Conservation (phyloP, 2,888 invertebrate species). For the Neocrepidodera transversa region DNA sequence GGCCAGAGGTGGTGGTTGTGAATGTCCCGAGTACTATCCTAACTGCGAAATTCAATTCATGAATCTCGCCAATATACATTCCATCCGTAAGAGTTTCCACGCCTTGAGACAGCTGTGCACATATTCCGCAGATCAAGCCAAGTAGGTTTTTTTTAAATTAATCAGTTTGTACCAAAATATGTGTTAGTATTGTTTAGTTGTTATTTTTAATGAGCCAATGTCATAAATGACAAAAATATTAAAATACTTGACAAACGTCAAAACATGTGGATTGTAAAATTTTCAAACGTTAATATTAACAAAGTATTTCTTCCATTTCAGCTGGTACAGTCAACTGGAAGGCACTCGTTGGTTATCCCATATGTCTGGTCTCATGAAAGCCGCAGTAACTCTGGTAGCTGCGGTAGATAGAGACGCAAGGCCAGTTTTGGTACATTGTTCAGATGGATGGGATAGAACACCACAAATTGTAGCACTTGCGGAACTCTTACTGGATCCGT, state of each 20-base stretch:
- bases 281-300: no score
- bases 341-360: slow-evolving; percentile 92
- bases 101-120: slow-evolving; percentile 81
- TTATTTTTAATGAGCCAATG: no score
- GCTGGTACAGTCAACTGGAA: slow-evolving; percentile 89
- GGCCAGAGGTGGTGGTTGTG: slow-evolving; percentile 96
- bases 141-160: slow-evolving; percentile 63
- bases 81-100: slow-evolving; percentile 91
- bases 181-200: background rate
- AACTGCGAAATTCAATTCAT: slow-evolving; percentile 96
- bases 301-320: slow-evolving; percentile 63
- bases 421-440: slow-evolving; percentile 96
- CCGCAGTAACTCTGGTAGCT: slow-evolving; percentile 80
- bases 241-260: no score
- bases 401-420: slow-evolving; percentile 82
- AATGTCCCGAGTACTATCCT: slow-evolving; percentile 94
- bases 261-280: no score
- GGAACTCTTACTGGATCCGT: slow-evolving; percentile 90
- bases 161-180: background rate
- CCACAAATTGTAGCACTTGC: slow-evolving; percentile 95
- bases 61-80: slow-evolving; percentile 97
- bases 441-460: slow-evolving; percentile 99
- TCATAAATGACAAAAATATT: no score
- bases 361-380: slow-evolving; percentile 82
- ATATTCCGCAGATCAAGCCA: slow-evolving; percentile 76